Conservation (phyloP, 2,888 invertebrate genomes). For the Erebia palarica region DNA sequence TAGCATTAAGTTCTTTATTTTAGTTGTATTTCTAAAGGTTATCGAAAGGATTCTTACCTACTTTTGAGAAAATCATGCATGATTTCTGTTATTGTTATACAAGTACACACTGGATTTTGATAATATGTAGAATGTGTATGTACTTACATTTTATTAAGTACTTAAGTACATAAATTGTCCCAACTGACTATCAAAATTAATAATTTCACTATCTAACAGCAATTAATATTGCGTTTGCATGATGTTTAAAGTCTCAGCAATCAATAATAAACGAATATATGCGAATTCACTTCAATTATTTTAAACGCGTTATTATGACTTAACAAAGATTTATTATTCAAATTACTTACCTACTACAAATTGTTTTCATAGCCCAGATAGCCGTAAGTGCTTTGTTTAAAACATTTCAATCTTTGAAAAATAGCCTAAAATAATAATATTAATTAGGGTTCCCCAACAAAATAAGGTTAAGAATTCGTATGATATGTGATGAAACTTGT, state of each 20-base stretch:
- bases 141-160: too few relatives aligned
- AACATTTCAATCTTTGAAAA: not conserved
- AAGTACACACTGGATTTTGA: too few relatives aligned
- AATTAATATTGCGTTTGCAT: not conserved
- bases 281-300: not conserved
- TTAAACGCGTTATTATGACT: not conserved
- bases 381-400: not conserved
- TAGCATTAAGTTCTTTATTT: constrained; percentile 2
- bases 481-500: not conserved
- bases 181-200: too few relatives aligned
- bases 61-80: too few relatives aligned
- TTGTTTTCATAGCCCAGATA: not conserved
- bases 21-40: not conserved
- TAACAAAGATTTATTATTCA: not conserved
- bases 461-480: not conserved
- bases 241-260: not conserved
- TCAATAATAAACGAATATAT: not conserved
- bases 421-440: not conserved
- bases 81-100: too few relatives aligned
- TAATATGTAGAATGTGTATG: too few relatives aligned
- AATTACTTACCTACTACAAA: not conserved
- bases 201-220: not conserved
- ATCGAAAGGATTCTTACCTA: not conserved
- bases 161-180: too few relatives aligned
- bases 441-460: not conserved